Conservation (phyloP, 2,113 vertebrate species). For the Seriola aureovittata region DNA sequence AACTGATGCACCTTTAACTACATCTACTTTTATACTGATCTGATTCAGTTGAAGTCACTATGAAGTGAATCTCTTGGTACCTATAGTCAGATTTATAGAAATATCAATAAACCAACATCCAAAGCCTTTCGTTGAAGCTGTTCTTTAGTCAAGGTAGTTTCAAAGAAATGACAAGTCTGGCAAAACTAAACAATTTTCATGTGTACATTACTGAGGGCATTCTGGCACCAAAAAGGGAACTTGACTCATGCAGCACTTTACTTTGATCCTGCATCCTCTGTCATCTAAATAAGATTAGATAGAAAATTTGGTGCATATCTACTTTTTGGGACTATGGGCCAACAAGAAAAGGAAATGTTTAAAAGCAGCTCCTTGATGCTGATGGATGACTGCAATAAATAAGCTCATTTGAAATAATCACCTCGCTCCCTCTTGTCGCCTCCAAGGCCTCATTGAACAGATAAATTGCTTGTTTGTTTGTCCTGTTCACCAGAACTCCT, state of each 20-base stretch:
- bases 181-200: constrained; percentile 13
- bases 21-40: neutral
- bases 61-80: neutral
- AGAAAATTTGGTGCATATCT: constrained; percentile 41
- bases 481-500: constrained; percentile 31
- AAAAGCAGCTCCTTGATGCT: constrained; percentile 39
- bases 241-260: constrained; percentile 20
- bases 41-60: neutral
- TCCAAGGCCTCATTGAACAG: constrained; percentile 57
- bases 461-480: constrained; percentile 63
- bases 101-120: neutral
- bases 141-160: constrained; percentile 3
- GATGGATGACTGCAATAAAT: constrained; percentile 68
- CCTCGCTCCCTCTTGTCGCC: constrained; percentile 39
- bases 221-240: constrained; percentile 33
- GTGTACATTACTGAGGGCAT: constrained; percentile 3
- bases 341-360: constrained; percentile 36
- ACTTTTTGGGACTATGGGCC: constrained; percentile 31
- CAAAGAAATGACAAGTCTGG: constrained; percentile 13
- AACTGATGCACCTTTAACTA: neutral
- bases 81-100: neutral
- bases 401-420: constrained; percentile 68
- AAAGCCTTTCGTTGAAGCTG: neutral
- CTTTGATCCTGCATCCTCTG: constrained; percentile 30
- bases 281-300: constrained; percentile 46